phyloP scores from a whole-genome alignment of 2,797 vertebrate species.

The Hippopotamyrus pictus region DNA sequence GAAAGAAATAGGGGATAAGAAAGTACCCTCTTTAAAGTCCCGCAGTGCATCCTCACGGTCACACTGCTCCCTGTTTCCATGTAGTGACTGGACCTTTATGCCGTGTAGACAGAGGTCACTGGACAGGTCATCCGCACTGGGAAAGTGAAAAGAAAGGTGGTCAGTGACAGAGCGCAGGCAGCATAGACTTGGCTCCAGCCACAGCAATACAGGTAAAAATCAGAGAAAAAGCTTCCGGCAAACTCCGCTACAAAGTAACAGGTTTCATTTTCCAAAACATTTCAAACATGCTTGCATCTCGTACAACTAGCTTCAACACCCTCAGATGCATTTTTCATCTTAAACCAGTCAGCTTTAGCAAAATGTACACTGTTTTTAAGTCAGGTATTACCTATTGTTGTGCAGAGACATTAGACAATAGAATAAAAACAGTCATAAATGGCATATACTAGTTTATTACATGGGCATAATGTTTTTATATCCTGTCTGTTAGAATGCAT shows the following conservation, averaged over 20 bases:
- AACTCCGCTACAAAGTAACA: not conserved
- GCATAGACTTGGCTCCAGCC: not conserved
- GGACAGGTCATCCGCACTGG: constrained; percentile 84
- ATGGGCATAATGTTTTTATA: not conserved
- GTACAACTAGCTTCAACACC: not conserved
- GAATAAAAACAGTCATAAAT: not conserved
- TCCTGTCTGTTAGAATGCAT: not conserved
- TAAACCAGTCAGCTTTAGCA: not conserved
- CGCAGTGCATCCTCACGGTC: constrained; percentile 86
- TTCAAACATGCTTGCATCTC: not conserved
- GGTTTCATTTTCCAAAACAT: not conserved
- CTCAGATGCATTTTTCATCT: not conserved
- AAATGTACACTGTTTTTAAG: not conserved
- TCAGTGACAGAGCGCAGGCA: not conserved
- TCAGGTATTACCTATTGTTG: not conserved
- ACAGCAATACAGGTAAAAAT: not conserved
- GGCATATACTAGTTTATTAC: not conserved
- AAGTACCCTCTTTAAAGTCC: constrained; percentile 80
- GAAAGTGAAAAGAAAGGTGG: not conserved
- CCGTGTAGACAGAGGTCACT: constrained; percentile 82
- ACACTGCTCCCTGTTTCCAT: constrained; percentile 83
- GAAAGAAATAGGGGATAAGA: not conserved
- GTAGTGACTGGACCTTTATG: constrained; percentile 81
- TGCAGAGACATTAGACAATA: not conserved
- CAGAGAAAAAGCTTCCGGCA: not conserved